A percentile compares a stretch with the other conserved stretches of the same genome.
These are phyloP conservation scores for Papilio demoleus DNA, from an alignment of 2,888 invertebrate species.

Conservation along the genomic window DNA sequence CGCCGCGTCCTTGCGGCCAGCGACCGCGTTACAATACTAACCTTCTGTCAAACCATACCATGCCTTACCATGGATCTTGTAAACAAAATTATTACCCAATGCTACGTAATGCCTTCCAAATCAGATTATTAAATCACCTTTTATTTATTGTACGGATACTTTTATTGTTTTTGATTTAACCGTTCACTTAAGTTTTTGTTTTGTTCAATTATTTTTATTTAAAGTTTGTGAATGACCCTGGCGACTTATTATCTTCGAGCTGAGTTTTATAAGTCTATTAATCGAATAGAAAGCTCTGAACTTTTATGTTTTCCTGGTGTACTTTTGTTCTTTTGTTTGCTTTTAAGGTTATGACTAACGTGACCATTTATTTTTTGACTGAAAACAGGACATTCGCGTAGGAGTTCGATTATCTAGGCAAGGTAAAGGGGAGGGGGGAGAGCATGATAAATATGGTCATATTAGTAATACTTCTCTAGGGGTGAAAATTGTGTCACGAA, in stretches of 20 bases:
- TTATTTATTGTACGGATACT: constrained; percentile 7
- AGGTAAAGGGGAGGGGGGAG: no score
- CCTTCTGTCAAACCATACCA: constrained; percentile 30
- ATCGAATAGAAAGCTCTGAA: not conserved
- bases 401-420: no score
- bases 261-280: not conserved
- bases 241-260: not conserved
- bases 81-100: constrained; percentile 38
- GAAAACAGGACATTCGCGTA: no score
- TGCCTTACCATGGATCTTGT: constrained; percentile 34
- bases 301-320: not conserved
- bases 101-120: constrained; percentile 16
- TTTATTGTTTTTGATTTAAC: constrained; percentile 7
- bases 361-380: no score
- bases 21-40: constrained; percentile 65
- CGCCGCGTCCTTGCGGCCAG: constrained; percentile 81
- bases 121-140: constrained; percentile 8
- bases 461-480: no score
- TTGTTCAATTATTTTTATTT: not conserved
- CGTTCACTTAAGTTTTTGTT: not conserved
- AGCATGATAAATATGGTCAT: no score
- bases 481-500: no score
- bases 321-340: not conserved
- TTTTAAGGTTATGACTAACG: not conserved
- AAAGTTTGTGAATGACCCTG: not conserved